These are phyloP conservation scores for Equus quagga DNA, from an alignment of 2,113 vertebrate species.

Conservation along the genomic window DNA sequence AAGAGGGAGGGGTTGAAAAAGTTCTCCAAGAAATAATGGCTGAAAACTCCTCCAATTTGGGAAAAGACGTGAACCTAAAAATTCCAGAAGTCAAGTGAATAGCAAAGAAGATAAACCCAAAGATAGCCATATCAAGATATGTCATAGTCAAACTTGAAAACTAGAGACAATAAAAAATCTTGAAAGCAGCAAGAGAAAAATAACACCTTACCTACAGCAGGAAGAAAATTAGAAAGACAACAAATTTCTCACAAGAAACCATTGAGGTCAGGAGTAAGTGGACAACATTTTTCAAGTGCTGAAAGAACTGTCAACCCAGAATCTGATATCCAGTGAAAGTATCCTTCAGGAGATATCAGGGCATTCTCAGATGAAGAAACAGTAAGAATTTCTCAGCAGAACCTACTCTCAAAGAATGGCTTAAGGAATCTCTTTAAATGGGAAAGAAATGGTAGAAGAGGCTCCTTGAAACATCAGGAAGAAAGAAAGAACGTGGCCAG, in stretches of 20 bases:
- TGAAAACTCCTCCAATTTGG: not conserved
- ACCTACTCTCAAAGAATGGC: not conserved
- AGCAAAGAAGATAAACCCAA: not conserved
- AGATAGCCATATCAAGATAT: not conserved
- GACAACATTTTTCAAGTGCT: not conserved
- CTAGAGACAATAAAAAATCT: not conserved
- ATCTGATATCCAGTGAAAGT: not conserved
- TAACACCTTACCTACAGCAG: not conserved
- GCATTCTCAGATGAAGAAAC: not conserved
- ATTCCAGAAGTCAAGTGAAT: not conserved
- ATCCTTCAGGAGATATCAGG: not conserved
- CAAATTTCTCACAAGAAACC: not conserved
- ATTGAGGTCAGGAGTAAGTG: not conserved
- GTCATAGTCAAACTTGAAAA: not conserved
- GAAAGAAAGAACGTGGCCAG: not conserved
- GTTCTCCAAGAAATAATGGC: not conserved
- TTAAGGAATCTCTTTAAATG: not conserved
- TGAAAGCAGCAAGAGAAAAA: not conserved
- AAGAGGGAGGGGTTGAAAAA: not conserved
- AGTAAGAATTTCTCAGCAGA: not conserved
- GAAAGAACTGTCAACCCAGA: not conserved
- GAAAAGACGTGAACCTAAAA: not conserved
- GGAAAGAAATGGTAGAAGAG: not conserved
- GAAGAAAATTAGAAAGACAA: not conserved
- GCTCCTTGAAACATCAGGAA: not conserved